A percentile compares a stretch with the other conserved stretches of the same genome.
Conservation (phyloP, 2,797 vertebrate genomes). For the Lutra lutra region DNA sequence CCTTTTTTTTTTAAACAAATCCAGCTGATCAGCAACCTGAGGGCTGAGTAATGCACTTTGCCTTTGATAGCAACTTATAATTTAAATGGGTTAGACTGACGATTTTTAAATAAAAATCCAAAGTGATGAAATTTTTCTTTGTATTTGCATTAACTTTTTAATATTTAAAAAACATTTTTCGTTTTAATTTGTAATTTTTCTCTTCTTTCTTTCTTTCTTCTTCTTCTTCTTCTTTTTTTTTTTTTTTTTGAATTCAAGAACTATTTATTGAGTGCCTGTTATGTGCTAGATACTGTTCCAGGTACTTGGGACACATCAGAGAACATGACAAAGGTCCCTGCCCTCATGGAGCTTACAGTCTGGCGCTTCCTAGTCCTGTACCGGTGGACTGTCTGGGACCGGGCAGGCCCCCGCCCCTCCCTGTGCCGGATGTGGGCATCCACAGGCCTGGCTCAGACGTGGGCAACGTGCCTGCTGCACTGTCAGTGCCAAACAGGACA, state of each 20-base stretch:
- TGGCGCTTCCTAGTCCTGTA: not conserved
- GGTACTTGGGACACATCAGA: slow-evolving; percentile 50
- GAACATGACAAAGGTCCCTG: slow-evolving; percentile 39
- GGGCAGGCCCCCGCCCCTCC: not conserved
- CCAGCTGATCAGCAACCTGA: not conserved
- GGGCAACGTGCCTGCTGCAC: not conserved
- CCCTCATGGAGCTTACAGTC: slow-evolving; percentile 57
- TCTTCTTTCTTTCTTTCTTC: too few relatives aligned
- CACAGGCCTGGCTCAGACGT: not conserved
- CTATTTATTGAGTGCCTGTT: slow-evolving; percentile 78
- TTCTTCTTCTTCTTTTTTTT: too few relatives aligned
- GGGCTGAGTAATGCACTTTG: not conserved
- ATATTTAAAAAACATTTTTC: not conserved
- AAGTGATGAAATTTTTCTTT: not conserved
- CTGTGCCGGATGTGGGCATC: not conserved
- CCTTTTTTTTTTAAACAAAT: not conserved
- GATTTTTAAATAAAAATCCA: slow-evolving; percentile 31
- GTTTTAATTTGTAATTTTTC: too few relatives aligned
- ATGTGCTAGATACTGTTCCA: slow-evolving; percentile 53
- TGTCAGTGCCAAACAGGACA: not conserved
- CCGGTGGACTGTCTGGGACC: not conserved
- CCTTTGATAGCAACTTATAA: not conserved
- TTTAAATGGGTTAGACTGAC: not conserved
- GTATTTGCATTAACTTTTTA: not conserved
- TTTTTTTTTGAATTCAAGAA: not conserved